Conservation (phyloP, 92 coral and sea anemone genomes). For the Pocillopora meandrina region DNA sequence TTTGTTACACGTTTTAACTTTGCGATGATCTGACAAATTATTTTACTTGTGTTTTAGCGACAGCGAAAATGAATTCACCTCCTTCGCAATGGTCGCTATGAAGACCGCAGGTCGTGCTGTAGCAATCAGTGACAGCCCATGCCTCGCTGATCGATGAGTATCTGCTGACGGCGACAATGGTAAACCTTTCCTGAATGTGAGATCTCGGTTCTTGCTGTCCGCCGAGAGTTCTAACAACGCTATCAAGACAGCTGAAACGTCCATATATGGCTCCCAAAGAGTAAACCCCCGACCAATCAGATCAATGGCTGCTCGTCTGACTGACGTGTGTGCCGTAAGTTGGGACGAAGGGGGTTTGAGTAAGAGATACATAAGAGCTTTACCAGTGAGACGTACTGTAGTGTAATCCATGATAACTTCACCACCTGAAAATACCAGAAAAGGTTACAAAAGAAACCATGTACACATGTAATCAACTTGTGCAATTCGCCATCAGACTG, state of each 20-base stretch:
- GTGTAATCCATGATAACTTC: constrained; percentile 82
- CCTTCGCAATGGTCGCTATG: constrained; percentile 95
- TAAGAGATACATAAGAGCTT: constrained; percentile 92
- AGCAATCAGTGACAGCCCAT: constrained; percentile 94
- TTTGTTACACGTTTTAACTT: no score
- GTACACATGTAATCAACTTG: no score
- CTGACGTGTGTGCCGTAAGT: constrained; percentile 89
- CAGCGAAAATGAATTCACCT: constrained; percentile 56
- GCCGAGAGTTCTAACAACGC: constrained; percentile 94
- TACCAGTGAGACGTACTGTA: constrained; percentile 93
- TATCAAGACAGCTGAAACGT: constrained; percentile 95
- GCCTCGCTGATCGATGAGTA: constrained; percentile 94
- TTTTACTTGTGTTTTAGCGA: neutral
- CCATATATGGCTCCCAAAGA: constrained; percentile 99
- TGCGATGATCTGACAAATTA: no score
- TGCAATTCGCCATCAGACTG: no score
- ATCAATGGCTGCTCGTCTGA: constrained; percentile 96
- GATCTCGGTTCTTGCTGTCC: constrained; percentile 83
- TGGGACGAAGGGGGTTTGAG: constrained; percentile 89
- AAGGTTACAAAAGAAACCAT: no score
- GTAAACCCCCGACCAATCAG: constrained; percentile 99
- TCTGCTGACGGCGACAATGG: constrained; percentile 99
- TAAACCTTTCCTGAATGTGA: constrained; percentile 88
- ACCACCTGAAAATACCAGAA: constrained; percentile 37
- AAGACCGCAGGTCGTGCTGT: constrained; percentile 94